A percentile compares a stretch with the other conserved stretches of the same genome.
These are phyloP conservation scores for Amphimallon solstitiale DNA, from an alignment of 2,888 invertebrate genomes.

Conservation along the genomic window DNA sequence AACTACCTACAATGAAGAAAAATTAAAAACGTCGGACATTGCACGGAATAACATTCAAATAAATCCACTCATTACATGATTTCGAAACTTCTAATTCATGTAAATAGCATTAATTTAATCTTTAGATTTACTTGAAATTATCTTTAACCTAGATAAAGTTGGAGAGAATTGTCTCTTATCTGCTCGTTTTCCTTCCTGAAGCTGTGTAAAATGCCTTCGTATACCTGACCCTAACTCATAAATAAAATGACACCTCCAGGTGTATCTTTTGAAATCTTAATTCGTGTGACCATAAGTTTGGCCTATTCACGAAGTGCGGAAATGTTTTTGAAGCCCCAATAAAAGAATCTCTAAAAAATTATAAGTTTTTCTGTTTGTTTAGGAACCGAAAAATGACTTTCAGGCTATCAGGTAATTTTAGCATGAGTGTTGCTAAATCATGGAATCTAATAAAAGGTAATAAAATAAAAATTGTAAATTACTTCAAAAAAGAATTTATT, in stretches of 20 bases:
- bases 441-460: too few species aligned
- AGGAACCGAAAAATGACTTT: conserved; percentile 2
- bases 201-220: conserved; percentile 38
- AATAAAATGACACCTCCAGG: conserved; percentile 54
- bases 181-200: not conserved
- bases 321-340: not conserved
- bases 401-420: not conserved
- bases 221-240: conserved; percentile 43
- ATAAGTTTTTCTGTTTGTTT: conserved; percentile 16
- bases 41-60: too few species aligned
- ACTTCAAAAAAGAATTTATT: too few species aligned
- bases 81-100: too few species aligned
- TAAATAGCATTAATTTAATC: too few species aligned
- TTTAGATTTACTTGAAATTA: too few species aligned
- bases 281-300: conserved; percentile 51
- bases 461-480: too few species aligned
- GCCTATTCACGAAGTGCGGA: conserved; percentile 25
- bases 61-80: too few species aligned
- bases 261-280: conserved; percentile 57
- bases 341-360: conserved; percentile 21
- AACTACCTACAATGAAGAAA: too few species aligned
- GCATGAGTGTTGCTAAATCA: too few species aligned
- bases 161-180: too few species aligned
- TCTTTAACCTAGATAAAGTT: not conserved
- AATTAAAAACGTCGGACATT: too few species aligned